Evolutionary conservation across 35 echinoderm and acorn worm species (phyloP), one percentile per base, ranked within the genome.

Genomic region (Apostichopus californicus): DNA sequence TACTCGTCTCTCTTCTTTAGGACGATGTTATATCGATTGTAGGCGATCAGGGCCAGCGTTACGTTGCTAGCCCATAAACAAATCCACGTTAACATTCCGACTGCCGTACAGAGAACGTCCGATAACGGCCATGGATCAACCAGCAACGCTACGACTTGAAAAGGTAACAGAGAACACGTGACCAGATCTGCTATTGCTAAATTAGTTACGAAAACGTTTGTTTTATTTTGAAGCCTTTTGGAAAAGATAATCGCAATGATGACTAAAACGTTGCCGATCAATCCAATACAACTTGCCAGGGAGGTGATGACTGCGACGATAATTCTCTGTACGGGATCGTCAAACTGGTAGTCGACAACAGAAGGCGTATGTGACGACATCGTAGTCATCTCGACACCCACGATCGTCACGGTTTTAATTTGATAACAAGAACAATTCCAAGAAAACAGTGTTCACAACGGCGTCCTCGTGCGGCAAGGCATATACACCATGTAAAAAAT

Each of bases 31-130:
- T 87, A 87, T 61, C 83, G 56, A 87, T 87, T 87, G 60, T 55
- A 56, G 2, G 83, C 83, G 61, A 87, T 64, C 13, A 87, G 60
- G 22, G 83, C 83, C 10, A 60, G 5, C 13, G 28, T 87, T 4
- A 87, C 57, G 60, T 60, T 87, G 21, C 83, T 87, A 9, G 83
- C 56, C 55, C 55, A 87, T 6, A 87, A 10, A 21, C 55, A 87
- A 7, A 87, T 87, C 55, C 60, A 87, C 8, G 83, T 87, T 46
- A 87, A 60, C 55, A 87, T 65, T 24, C 83, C 83, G 6, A 87
- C 58, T 17, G 83, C 83, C 18, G 83, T 65, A 26, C 83, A 87
- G 8, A 87, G 22, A 10, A 8, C 4, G 15, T 84, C 46, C 1
- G 81, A 54, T 14, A 84, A 34, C 11, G 81, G 81, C 81, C 81